These are phyloP conservation scores for Scatophagus argus DNA, from an alignment of 2,113 vertebrate genomes.

Conservation along the genomic window DNA sequence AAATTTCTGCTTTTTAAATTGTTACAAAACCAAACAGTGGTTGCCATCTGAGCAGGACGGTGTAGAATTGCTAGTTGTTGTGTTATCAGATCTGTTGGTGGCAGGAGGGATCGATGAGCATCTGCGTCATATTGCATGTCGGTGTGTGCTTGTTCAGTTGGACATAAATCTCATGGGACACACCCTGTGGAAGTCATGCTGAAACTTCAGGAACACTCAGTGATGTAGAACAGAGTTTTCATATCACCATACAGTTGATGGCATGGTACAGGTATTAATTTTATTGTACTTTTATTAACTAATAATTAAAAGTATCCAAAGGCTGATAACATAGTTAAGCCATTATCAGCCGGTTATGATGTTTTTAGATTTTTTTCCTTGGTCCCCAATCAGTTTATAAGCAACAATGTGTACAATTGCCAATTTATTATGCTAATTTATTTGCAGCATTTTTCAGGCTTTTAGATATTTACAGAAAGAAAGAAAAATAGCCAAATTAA, in stretches of 20 bases:
- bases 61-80: constrained; percentile 23
- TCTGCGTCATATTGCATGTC: constrained; percentile 12
- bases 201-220: not conserved
- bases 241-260: not conserved
- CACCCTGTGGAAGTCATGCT: not conserved
- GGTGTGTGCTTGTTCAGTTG: not conserved
- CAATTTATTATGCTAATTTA: not conserved
- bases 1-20: not conserved
- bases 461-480: not conserved
- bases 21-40: not conserved
- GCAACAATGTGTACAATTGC: not conserved
- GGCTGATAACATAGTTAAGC: not conserved
- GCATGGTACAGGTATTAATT: not conserved
- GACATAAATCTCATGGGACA: not conserved
- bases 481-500: not conserved
- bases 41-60: not conserved
- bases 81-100: constrained; percentile 41
- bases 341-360: not conserved
- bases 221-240: not conserved
- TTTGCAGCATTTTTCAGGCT: not conserved
- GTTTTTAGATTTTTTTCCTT: not conserved
- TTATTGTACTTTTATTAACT: not conserved
- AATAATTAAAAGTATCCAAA: not conserved
- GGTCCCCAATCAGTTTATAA: not conserved
- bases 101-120: constrained; percentile 17